Evolutionary conservation across 1,140 invertebrate genomes (phyloP).

Genomic region (Trichoplusia ni): DNA sequence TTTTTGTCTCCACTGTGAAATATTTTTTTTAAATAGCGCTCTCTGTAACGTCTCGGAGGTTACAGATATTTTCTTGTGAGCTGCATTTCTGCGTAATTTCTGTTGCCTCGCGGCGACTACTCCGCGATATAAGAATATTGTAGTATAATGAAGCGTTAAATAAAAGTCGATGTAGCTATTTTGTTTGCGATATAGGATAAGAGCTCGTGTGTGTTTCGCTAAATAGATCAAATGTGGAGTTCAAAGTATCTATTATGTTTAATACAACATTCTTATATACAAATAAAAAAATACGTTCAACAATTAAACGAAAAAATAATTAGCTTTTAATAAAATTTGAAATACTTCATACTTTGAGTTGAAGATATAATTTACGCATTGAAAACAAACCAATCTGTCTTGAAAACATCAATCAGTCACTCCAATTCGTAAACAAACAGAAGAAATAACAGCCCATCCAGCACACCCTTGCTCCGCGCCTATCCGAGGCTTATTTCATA

Average conservation of each 20-base stretch:
- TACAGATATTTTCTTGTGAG: not conserved
- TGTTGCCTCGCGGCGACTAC: not conserved
- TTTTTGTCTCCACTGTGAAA: constrained; percentile 20
- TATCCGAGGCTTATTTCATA: constrained; percentile 25
- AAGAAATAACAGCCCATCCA: not conserved
- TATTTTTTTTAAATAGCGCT: constrained; percentile 21
- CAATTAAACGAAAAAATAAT: too few relatives aligned
- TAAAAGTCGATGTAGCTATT: not conserved
- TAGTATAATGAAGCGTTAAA: constrained; percentile 15
- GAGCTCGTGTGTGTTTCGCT: not conserved
- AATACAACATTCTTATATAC: too few relatives aligned
- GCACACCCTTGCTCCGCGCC: constrained; percentile 2
- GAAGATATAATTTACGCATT: too few relatives aligned
- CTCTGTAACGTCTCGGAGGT: constrained; percentile 12
- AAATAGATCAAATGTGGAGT: not conserved
- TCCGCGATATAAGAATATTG: not conserved
- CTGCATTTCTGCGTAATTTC: constrained; percentile 4
- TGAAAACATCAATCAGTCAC: not conserved
- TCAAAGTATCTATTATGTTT: too few relatives aligned
- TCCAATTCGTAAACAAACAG: not conserved
- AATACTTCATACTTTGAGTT: not conserved
- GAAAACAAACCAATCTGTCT: too few relatives aligned
- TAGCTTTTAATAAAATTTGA: too few relatives aligned
- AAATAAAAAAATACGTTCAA: too few relatives aligned
- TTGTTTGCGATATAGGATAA: not conserved